These are phyloP conservation scores for Petrosia ficiformis DNA, from an alignment of 37 sponge, comb jelly and placozoan species.

Conservation along the genomic window DNA sequence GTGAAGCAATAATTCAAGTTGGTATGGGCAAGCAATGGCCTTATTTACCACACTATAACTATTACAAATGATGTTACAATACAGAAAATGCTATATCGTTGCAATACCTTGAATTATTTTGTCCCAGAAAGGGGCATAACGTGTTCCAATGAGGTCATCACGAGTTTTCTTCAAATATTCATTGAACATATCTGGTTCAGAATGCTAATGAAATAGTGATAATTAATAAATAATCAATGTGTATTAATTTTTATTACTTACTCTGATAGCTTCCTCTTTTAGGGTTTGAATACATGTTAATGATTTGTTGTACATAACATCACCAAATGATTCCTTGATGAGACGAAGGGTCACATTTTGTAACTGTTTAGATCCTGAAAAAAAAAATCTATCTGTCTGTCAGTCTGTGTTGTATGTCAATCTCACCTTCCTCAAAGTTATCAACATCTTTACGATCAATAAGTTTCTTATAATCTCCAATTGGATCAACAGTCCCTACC, in stretches of 20 bases:
- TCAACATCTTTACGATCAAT: conserved; percentile 24
- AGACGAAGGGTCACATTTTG: conserved; percentile 53
- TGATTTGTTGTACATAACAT: conserved; percentile 70
- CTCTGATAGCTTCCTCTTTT: conserved; percentile 62
- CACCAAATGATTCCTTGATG: conserved; percentile 83
- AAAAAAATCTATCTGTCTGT: too few species aligned
- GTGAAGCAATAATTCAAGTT: too few species aligned
- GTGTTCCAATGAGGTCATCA: conserved; percentile 54
- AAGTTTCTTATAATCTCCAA: conserved; percentile 64
- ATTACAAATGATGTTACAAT: too few species aligned
- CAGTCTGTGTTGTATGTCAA: too few species aligned
- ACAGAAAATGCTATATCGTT: neutral
- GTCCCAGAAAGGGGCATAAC: conserved; percentile 74
- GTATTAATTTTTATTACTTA: neutral
- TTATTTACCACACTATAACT: too few species aligned
- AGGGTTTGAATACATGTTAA: conserved; percentile 65
- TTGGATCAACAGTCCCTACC: conserved; percentile 90
- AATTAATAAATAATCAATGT: neutral
- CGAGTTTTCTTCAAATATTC: conserved; percentile 52
- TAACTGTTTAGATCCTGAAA: conserved; percentile 74
- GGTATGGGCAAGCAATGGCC: too few species aligned
- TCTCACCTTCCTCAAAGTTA: conserved; percentile 43
- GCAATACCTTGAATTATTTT: conserved; percentile 27
- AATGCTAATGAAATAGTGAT: neutral
- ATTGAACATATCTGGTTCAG: conserved; percentile 61